These are phyloP conservation scores for Meteorus cinctellus DNA, from an alignment of 2,888 invertebrate genomes.

Conservation along the genomic window DNA sequence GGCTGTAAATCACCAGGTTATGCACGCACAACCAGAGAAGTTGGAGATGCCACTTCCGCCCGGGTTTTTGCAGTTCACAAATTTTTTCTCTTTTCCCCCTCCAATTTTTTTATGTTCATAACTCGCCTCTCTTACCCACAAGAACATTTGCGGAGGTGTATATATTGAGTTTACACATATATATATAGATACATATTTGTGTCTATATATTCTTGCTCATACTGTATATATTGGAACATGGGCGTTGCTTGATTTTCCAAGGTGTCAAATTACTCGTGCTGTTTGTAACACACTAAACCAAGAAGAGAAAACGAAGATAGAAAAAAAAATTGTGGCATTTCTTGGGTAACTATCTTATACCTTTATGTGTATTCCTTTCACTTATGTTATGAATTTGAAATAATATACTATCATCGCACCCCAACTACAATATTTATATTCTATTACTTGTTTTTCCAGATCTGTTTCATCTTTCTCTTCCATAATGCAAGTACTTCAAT, in stretches of 20 bases:
- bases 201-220: background rate
- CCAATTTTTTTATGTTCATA: slow-evolving; percentile 8
- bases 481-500: background rate
- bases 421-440: background rate
- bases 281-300: background rate
- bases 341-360: background rate
- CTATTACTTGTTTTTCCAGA: background rate
- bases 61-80: slow-evolving; percentile 14
- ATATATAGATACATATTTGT: background rate
- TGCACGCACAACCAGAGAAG: slow-evolving; percentile 54
- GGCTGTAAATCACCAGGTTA: slow-evolving; percentile 69
- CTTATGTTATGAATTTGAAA: background rate
- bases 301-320: background rate
- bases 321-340: background rate
- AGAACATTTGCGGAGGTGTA: slow-evolving; percentile 33
- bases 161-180: slow-evolving; percentile 17
- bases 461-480: background rate
- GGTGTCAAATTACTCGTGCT: slow-evolving; percentile 1
- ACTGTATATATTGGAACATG: background rate
- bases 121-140: slow-evolving; percentile 40
- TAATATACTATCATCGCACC: background rate
- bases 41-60: slow-evolving; percentile 47
- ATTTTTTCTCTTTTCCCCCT: background rate
- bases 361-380: background rate
- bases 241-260: slow-evolving; percentile 8